A percentile compares a stretch with the other conserved stretches of the same genome.
Evolutionary conservation across 2,797 vertebrate genomes (phyloP).

Genomic region (Saxicola maurus): DNA sequence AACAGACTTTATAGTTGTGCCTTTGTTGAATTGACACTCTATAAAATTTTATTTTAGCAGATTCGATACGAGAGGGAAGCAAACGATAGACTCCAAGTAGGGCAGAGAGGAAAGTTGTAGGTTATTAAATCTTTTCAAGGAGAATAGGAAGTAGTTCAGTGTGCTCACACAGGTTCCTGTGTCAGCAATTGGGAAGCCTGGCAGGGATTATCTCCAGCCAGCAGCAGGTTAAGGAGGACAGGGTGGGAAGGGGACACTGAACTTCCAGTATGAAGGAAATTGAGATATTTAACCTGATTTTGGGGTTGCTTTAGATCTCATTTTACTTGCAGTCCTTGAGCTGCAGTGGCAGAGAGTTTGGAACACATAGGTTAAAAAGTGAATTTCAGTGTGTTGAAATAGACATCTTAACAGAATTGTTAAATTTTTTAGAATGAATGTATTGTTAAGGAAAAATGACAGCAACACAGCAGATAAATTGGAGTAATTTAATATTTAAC

Average conservation of each 20-base stretch:
- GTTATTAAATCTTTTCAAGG: conserved; percentile 35
- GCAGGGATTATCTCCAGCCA: conserved; percentile 42
- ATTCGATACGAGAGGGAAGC: not conserved
- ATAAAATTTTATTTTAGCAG: conserved; percentile 23
- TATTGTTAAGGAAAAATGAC: not conserved
- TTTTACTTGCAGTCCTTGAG: not conserved
- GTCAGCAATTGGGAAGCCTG: conserved; percentile 36
- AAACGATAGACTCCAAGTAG: not conserved
- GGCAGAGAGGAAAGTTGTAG: conserved; percentile 10
- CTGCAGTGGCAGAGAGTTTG: not conserved
- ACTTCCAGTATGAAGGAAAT: not conserved
- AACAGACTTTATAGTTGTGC: conserved; percentile 7
- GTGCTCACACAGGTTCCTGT: conserved; percentile 21
- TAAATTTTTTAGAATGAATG: not conserved
- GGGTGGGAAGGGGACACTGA: not conserved
- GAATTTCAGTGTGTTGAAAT: not conserved
- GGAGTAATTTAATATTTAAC: not conserved
- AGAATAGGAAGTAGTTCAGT: conserved; percentile 20
- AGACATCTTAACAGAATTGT: not conserved
- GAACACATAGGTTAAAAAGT: not conserved
- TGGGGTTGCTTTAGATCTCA: not conserved
- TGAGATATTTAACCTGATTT: not conserved
- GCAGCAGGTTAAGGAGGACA: conserved; percentile 17
- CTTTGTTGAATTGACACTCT: conserved; percentile 20
- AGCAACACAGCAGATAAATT: not conserved